A percentile compares a stretch with the other conserved stretches of the same genome.
phyloP scores from a whole-genome alignment of 2,888 invertebrate genomes.

The Chrysolina americana region DNA sequence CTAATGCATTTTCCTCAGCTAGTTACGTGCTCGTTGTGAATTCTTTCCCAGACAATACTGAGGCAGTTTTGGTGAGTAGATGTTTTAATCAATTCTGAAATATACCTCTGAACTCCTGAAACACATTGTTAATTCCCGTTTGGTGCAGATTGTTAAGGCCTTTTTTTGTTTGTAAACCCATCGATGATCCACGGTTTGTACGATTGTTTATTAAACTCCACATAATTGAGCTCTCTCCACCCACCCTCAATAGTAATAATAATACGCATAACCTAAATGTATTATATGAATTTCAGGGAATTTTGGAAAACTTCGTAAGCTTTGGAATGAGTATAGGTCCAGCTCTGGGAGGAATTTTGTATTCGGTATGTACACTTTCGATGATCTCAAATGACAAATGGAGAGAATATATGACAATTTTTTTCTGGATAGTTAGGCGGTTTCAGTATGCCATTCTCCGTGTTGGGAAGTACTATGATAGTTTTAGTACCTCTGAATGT shows the following conservation, averaged over 20 bases:
- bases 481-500: constrained; percentile 77
- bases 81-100: constrained; percentile 10
- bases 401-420: constrained; percentile 8
- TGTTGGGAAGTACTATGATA: constrained; percentile 80
- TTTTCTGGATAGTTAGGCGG: constrained; percentile 82
- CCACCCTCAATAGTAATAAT: too few relatives aligned
- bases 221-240: too few relatives aligned
- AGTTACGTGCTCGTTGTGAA: constrained; percentile 85
- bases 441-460: constrained; percentile 83
- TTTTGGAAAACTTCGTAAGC: constrained; percentile 85
- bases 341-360: constrained; percentile 82
- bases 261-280: too few relatives aligned
- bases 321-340: constrained; percentile 87
- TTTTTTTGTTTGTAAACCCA: too few relatives aligned
- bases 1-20: constrained; percentile 84
- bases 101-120: too few relatives aligned
- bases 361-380: constrained; percentile 73
- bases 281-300: constrained; percentile 72
- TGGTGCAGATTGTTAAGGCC: too few relatives aligned
- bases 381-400: not conserved
- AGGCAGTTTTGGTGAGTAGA: constrained; percentile 77
- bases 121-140: too few relatives aligned
- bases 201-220: too few relatives aligned
- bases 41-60: constrained; percentile 82
- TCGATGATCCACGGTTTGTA: too few relatives aligned